These are phyloP conservation scores for Aurelia coerulea DNA, from an alignment of 30 jellyfish, hydroid and myxozoan genomes.

Conservation along the genomic window DNA sequence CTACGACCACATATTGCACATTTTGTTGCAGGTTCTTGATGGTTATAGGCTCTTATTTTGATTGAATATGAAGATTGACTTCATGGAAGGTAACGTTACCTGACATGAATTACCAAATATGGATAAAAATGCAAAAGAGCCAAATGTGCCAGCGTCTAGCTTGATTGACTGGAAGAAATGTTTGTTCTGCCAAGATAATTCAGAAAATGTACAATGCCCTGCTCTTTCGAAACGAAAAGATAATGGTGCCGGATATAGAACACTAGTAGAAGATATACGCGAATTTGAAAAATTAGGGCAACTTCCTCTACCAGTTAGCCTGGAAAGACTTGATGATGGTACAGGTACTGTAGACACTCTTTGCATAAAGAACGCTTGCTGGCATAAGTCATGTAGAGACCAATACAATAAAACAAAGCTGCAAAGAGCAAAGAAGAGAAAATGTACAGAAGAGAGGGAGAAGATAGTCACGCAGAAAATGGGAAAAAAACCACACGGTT, in stretches of 20 bases:
- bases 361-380: slow-evolving; percentile 15
- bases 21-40: too few species aligned
- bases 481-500: slow-evolving; percentile 38
- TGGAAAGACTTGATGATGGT: slow-evolving; percentile 39
- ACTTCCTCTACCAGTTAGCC: slow-evolving; percentile 7
- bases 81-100: too few species aligned
- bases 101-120: slow-evolving; percentile 4
- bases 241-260: slow-evolving; percentile 34
- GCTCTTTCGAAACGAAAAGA: slow-evolving; percentile 39
- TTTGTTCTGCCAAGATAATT: slow-evolving; percentile 16
- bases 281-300: slow-evolving; percentile 38
- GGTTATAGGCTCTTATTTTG: not conserved
- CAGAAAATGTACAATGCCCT: slow-evolving; percentile 25
- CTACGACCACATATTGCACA: too few species aligned
- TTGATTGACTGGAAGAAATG: slow-evolving; percentile 27
- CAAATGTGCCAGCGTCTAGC: not conserved
- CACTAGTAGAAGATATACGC: slow-evolving; percentile 23
- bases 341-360: slow-evolving; percentile 21
- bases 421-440: slow-evolving; percentile 39
- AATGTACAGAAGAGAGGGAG: slow-evolving; percentile 37
- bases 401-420: slow-evolving; percentile 36
- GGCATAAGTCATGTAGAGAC: slow-evolving; percentile 47
- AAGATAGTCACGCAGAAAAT: slow-evolving; percentile 6
- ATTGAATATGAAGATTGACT: not conserved
- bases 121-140: slow-evolving; percentile 12